Conservation (phyloP, 2,113 vertebrate genomes). For the Zapus hudsonius region DNA sequence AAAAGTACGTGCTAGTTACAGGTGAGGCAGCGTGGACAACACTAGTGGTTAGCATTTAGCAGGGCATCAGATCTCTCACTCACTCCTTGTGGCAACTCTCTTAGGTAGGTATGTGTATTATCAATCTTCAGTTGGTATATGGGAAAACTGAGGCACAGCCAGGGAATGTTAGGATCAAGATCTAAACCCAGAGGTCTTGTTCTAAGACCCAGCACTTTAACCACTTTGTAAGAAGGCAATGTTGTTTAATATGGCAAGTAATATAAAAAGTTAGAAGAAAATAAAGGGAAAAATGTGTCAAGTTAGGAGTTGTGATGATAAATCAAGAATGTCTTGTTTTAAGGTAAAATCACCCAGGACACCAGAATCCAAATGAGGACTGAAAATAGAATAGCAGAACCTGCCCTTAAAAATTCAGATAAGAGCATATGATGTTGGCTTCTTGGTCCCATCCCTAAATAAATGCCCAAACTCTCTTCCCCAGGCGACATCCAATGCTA, state of each 20-base stretch:
- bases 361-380: neutral
- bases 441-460: neutral
- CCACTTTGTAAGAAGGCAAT: neutral
- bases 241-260: neutral
- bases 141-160: neutral
- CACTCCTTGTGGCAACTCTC: neutral
- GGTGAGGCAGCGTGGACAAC: neutral
- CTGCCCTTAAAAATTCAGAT: neutral
- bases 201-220: neutral
- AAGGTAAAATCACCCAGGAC: neutral
- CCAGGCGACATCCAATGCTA: neutral
- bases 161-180: neutral
- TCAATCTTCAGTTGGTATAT: neutral
- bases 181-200: neutral
- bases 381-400: conserved; percentile 26
- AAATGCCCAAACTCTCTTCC: neutral
- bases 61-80: neutral
- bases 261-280: neutral
- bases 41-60: neutral
- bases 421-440: neutral
- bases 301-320: neutral
- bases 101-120: neutral
- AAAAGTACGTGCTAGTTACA: too few relatives aligned
- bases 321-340: neutral
- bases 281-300: neutral